Base-by-base conservation (phyloP, 2,113 vertebrate genomes). In the Erinaceus europaeus region DNA sequence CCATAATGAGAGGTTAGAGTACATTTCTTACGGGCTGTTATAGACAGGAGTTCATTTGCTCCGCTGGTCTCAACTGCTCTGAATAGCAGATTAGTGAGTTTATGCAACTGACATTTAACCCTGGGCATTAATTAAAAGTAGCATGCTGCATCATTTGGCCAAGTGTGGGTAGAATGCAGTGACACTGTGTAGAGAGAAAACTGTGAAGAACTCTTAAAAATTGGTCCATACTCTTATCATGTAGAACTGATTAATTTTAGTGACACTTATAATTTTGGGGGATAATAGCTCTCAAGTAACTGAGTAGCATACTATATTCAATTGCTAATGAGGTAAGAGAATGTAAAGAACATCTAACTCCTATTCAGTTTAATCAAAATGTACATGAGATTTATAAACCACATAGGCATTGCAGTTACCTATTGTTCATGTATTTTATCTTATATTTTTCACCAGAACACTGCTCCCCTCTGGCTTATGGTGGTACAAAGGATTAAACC, bases 111-210 rank as follows among this genome's bases (percentile, higher is more conserved):
- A 82, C 57, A 32, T 77, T 52, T 79, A 80, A 87, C 71, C 36
- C 36, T 50, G 25, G n/a, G 29, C 42, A 15, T 94, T 65, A 67
- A 92, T 89, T 83, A 78, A 65, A 83, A 83, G 65, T 65, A 59
- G 38, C 23, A 0, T 75, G 44, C 73, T 87, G 62, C 12, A 21
- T 59, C 55, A 44, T 50, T 75, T 78, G 86, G 73, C 40, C 32
- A 74, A 67, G 21, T 42, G 15, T 46, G 25, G 36, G 1, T 79
- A 57, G 42, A 68, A 79, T 42, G 71, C 52, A 50, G 46, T 62
- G 69, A 57, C 6, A 5, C 57, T 17, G 77, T 34, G 83, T 77
- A 32, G 15, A 65, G 48, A 71, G 32, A 82, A 18, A 69, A 44
- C 65, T 62, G n/a, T 75, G 77, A 74, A 69, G 65, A 83, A 27